Base-by-base conservation (phyloP, 2,888 invertebrate genomes). In the Teleogryllus oceanicus region DNA sequence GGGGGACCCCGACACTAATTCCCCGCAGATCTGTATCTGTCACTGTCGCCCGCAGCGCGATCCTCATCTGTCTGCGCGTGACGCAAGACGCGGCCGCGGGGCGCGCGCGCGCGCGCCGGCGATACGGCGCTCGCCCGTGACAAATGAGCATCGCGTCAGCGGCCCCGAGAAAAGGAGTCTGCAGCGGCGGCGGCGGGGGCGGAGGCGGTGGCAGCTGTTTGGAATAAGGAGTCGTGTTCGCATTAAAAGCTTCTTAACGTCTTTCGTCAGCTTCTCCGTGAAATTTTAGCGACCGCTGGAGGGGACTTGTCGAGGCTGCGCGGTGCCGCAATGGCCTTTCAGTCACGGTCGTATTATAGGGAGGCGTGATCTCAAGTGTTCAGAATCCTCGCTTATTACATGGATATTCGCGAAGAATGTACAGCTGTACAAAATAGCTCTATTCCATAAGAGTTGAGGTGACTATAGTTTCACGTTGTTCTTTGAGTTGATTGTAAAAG, bases 251-350 rank as follows among this genome's bases (percentile, higher is more conserved):
- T 18, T n/a, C 62, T 62, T 62, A 62, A 62, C 13, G 62, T 62
- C 62, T 62, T 62, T 62, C 62, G 62, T 62, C 62, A 62, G 62
- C 62, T 62, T 62, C 62, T n/a, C 62, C 62, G 62, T 62, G 62
- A 62, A 62, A 62, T 62, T 62, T 62, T 18, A 62, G 13, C 62
- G 62, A 18, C 62, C n/a, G 62, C 62, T 62, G 13, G 16, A 62
- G 62, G 62, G 37, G 62, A 18, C n/a, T 62, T 18, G 62, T 62
- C 62, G 62, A 62, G 62, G 62, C n/a, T 62, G 62, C n/a, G 62
- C 62, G 62, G 62, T 37, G 37, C 16, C 62, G 13, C 62, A 62
- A n/a, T 62, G 62, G 62, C 62, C 62, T n/a, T 62, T 62, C 62
- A 18, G 62, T 62, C 62, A 62, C 62, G 62, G 62, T 62, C 62